Percentiles rank a stretch among this genome's conserved stretches.
phyloP scores from a whole-genome alignment of 2,797 vertebrate genomes.

The Melopsittacus undulatus region DNA sequence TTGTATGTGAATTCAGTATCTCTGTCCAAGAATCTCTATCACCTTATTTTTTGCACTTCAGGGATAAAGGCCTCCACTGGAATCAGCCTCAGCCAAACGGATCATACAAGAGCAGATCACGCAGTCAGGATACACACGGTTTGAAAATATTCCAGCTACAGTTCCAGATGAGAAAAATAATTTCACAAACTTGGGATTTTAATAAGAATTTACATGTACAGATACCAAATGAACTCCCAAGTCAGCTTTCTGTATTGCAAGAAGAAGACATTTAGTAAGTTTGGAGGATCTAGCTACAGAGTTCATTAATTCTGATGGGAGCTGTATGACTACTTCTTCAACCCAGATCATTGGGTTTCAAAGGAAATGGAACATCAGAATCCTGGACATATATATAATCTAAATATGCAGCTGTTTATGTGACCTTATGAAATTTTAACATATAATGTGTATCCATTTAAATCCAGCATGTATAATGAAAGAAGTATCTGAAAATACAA shows the following conservation, averaged over 20 bases:
- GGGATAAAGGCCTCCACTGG: background rate
- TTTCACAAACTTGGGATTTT: background rate
- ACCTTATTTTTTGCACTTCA: background rate
- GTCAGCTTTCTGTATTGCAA: background rate
- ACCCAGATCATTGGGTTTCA: background rate
- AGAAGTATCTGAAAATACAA: background rate
- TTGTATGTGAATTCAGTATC: background rate
- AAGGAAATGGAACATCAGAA: background rate
- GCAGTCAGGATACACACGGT: background rate
- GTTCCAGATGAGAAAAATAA: background rate
- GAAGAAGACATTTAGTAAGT: background rate
- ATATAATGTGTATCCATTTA: background rate
- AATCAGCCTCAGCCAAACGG: background rate
- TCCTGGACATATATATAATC: background rate
- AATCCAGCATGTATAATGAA: background rate
- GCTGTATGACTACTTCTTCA: background rate
- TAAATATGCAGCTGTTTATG: background rate
- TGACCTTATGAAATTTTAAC: background rate
- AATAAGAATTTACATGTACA: background rate
- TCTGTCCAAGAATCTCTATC: background rate
- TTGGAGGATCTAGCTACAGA: background rate
- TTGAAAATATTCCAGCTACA: background rate
- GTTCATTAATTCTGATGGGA: background rate
- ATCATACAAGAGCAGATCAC: background rate
- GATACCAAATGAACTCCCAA: background rate